phyloP scores from a whole-genome alignment of 2,113 vertebrate genomes.

The Coturnix japonica region DNA sequence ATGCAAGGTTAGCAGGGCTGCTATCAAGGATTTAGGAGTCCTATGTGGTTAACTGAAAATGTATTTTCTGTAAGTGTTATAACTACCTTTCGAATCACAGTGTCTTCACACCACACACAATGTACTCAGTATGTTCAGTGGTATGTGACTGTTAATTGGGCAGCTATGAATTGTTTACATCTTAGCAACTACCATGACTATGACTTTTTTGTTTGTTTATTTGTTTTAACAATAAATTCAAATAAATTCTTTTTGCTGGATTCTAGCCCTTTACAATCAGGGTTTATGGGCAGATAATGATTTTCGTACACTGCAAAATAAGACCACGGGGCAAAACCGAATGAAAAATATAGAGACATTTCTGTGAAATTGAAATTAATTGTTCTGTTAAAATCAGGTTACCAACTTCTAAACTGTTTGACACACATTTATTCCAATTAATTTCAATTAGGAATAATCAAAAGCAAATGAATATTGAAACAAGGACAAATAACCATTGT shows the following conservation, averaged over 20 bases:
- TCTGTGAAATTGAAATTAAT: constrained; percentile 1
- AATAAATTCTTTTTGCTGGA: not conserved
- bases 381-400: constrained; percentile 18
- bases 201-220: not conserved
- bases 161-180: not conserved
- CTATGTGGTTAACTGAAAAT: not conserved
- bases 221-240: not conserved
- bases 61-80: not conserved
- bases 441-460: constrained; percentile 46
- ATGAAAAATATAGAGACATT: not conserved
- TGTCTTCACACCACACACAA: not conserved
- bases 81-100: not conserved
- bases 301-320: not conserved
- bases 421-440: constrained; percentile 54
- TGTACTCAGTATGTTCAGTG: not conserved
- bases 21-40: no score
- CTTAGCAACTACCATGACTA: not conserved
- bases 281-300: not conserved
- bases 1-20: no score
- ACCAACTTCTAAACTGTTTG: constrained; percentile 29
- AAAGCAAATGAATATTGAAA: constrained; percentile 19
- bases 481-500: not conserved
- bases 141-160: not conserved
- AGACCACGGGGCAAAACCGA: not conserved
- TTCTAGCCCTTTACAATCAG: not conserved